phyloP scores from a whole-genome alignment of 1,140 invertebrate genomes.

The Aporrectodea caliginosa region DNA sequence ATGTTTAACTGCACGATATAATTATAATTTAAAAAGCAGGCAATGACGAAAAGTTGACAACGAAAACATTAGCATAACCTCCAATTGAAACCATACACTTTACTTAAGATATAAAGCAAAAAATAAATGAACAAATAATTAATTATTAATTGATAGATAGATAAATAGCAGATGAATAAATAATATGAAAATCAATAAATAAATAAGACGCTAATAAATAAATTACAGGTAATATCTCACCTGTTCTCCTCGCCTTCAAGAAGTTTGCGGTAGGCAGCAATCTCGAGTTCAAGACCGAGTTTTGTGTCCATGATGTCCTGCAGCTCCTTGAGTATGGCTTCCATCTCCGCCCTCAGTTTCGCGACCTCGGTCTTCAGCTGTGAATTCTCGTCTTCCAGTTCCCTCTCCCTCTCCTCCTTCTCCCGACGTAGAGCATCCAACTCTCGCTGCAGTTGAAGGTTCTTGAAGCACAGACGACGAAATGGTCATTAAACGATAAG shows the following conservation, averaged over 20 bases:
- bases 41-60: no score
- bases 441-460: conserved; percentile 28
- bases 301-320: conserved; percentile 34
- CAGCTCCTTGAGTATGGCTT: conserved; percentile 33
- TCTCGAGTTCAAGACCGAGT: conserved; percentile 34
- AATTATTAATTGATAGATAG: no score
- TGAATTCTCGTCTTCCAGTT: conserved; percentile 28
- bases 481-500: not conserved
- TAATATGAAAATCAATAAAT: no score
- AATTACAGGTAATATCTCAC: not conserved
- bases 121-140: no score
- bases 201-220: no score
- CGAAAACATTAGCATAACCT: no score
- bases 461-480: conserved; percentile 3
- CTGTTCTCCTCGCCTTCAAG: conserved; percentile 34
- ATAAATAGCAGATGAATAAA: no score
- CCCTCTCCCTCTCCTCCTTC: conserved; percentile 29
- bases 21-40: no score
- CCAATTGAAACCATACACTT: no score
- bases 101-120: no score
- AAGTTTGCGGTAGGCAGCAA: conserved; percentile 35
- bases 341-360: conserved; percentile 32
- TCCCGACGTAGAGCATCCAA: conserved; percentile 24
- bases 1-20: no score
- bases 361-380: conserved; percentile 28